Evolutionary conservation across 2,888 invertebrate genomes (phyloP).

Genomic region (Cistogaster globosa): DNA sequence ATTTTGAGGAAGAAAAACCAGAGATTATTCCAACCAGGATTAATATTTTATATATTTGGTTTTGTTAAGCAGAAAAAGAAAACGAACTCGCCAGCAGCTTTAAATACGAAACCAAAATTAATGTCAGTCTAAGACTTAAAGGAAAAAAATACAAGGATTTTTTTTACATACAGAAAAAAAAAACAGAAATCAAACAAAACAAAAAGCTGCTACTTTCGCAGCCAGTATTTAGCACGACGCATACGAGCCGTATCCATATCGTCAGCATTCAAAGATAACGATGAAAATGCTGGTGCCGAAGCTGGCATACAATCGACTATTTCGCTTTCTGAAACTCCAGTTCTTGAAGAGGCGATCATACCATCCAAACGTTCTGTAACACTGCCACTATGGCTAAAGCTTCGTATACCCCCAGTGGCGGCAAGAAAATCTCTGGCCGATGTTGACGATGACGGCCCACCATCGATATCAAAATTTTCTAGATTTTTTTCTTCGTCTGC

Average conservation of each 20-base stretch:
- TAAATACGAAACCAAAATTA: not conserved
- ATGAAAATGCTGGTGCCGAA: conserved; percentile 69
- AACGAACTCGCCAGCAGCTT: conserved; percentile 13
- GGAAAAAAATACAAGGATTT: conserved; percentile 10
- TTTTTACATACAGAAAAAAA: not conserved
- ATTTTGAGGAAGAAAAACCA: too few relatives aligned
- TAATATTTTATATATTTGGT: not conserved
- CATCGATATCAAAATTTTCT: conserved; percentile 40
- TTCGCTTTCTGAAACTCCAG: not conserved
- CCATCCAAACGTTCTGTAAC: conserved; percentile 63
- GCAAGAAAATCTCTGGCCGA: conserved; percentile 52
- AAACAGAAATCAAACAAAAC: not conserved
- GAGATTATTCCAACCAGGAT: not conserved
- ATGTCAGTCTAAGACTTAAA: conserved; percentile 9
- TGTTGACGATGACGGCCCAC: conserved; percentile 39
- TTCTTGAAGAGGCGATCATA: conserved; percentile 33
- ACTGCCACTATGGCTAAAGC: conserved; percentile 67
- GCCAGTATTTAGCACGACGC: conserved; percentile 69
- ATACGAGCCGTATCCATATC: conserved; percentile 67
- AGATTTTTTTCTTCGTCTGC: conserved; percentile 16
- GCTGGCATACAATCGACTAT: conserved; percentile 57
- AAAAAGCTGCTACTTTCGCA: conserved; percentile 62
- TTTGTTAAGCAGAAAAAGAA: conserved; percentile 24
- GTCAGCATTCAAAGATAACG: conserved; percentile 66
- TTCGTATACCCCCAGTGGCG: conserved; percentile 43